Evolutionary conservation across 2,113 vertebrate species (phyloP), one percentile per base, ranked within the genome.

Genomic region (Octodon degus): DNA sequence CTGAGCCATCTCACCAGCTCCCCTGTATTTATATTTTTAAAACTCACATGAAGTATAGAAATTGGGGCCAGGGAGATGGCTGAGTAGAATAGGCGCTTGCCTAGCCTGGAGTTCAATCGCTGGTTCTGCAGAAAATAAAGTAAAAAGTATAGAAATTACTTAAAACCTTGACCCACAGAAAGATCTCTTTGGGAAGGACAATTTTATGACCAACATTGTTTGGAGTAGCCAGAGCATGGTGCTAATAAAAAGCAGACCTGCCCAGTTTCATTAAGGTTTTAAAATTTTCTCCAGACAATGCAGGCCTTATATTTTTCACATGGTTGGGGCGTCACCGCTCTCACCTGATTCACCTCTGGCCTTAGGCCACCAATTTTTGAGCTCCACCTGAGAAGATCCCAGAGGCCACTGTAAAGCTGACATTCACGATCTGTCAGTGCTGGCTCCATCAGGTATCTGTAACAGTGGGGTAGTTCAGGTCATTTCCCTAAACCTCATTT

Each of bases 291-390:
- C 27, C 37, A 72, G 93, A 95, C 58, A 95, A 92, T 63, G 43
- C 79, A 43, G 0, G 9, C 74, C 72, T 94, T 86, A 34, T 65
- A 58, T 94, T 67, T 63, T 80, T 40, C 32, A 65, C 82, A 68
- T 2, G 25, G 86, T 70, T 32, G 17, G 58, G 20, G 14, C 0
- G 25, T 80, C 40, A 63, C 84, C 30, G 60, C 91, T 72, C 74
- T 91, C 37, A 84, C 74, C 55, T 90, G 90, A 93, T 67, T 95
- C 89, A 82, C 82, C 37, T 94, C 70, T 77, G 88, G 88, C 95
- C 85, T 37, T 63, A 55, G 94, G 94, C 76, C 77, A 93, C 67
- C 79, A 82, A 60, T 96, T 96, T 91, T 70, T 5, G 14, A 90
- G 47, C 53, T 81, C 58, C 88, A n/a, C 13, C 43, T 90, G 40